A percentile compares a stretch with the other conserved stretches of the same genome.
These are phyloP conservation scores for Plagodis dolabraria DNA, from an alignment of 2,888 invertebrate genomes.

Conservation along the genomic window DNA sequence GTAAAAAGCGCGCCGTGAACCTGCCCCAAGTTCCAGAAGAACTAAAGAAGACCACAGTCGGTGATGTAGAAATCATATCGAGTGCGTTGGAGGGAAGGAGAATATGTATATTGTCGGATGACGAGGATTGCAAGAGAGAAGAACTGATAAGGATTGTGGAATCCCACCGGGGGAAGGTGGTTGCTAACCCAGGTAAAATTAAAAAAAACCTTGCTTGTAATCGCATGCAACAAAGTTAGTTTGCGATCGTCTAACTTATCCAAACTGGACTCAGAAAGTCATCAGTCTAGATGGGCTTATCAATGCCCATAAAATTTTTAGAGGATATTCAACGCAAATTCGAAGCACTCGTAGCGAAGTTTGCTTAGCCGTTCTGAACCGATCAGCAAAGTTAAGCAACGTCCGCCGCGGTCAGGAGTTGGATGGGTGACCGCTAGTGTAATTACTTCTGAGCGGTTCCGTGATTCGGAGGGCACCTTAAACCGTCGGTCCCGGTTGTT, in stretches of 20 bases:
- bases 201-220: background rate
- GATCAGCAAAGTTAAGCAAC: too few relatives aligned
- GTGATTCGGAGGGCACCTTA: too few relatives aligned
- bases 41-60: slow-evolving; percentile 48
- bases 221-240: background rate
- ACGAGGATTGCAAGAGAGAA: slow-evolving; percentile 57
- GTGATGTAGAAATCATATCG: slow-evolving; percentile 54
- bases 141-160: slow-evolving; percentile 62
- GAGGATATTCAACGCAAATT: too few relatives aligned
- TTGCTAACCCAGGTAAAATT: slow-evolving; percentile 61
- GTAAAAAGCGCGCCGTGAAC: slow-evolving; percentile 54
- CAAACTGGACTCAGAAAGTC: too few relatives aligned
- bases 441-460: too few relatives aligned
- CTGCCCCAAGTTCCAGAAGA: slow-evolving; percentile 59
- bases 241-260: background rate
- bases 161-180: slow-evolving; percentile 67
- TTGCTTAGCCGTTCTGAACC: too few relatives aligned
- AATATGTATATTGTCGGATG: slow-evolving; percentile 67
- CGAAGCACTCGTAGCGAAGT: too few relatives aligned
- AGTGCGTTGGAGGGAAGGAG: slow-evolving; percentile 61
- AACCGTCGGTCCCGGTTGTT: too few relatives aligned
- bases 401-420: too few relatives aligned
- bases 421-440: too few relatives aligned
- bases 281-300: too few relatives aligned
- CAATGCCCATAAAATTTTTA: too few relatives aligned